phyloP scores from a whole-genome alignment of 2,113 vertebrate species.

The Danio rerio region GRCz12tu NC_133185.1:48698501-48699000 shows the following conservation, averaged over 20 bases:
- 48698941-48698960: too few relatives aligned
- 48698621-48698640: too few relatives aligned
- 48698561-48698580: conserved; percentile 98
- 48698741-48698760: conserved; percentile 98
- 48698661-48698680: neutral
- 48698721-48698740: conserved; percentile 94
- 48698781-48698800: conserved; percentile 94
- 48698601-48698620: too few relatives aligned
- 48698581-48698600: too few relatives aligned
- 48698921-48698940: too few relatives aligned
- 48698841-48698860: conserved; percentile 81
- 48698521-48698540: conserved; percentile 94
- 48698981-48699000: too few relatives aligned
- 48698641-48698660: too few relatives aligned
- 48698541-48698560: conserved; percentile 96
- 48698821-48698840: conserved; percentile 97
- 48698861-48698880: too few relatives aligned
- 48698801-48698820: conserved; percentile 97
- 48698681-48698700: neutral
- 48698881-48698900: too few relatives aligned
- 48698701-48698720: conserved; percentile 1
- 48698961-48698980: too few relatives aligned
- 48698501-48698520: conserved; percentile 98
- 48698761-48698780: conserved; percentile 90
- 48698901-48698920: too few relatives aligned